A percentile compares a stretch with the other conserved stretches of the same genome.
Conservation (phyloP, 2,888 invertebrate genomes). For the Stenolophus ochropezus region DNA sequence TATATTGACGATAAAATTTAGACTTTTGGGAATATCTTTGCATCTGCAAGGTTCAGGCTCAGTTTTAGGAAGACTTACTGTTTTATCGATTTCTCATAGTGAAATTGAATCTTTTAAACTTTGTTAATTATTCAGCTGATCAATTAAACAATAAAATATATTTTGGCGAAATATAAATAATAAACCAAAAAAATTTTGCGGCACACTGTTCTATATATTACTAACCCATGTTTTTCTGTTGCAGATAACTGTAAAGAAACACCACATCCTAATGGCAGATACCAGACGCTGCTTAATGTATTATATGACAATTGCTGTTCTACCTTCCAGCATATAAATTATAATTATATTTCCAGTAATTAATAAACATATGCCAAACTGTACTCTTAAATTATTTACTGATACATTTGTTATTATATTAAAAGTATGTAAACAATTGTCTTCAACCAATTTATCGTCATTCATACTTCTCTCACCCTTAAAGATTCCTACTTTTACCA, state of each 20-base stretch:
- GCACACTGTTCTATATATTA: background rate
- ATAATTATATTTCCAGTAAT: constrained; percentile 60
- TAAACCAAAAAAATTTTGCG: too few relatives aligned
- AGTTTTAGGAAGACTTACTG: too few relatives aligned
- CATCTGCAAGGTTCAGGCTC: too few relatives aligned
- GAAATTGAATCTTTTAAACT: too few relatives aligned
- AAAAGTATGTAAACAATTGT: constrained; percentile 44
- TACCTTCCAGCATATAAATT: constrained; percentile 53
- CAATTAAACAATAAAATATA: too few relatives aligned
- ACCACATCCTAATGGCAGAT: constrained; percentile 37
- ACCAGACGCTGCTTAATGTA: constrained; percentile 44
- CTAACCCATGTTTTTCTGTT: background rate
- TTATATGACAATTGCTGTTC: constrained; percentile 50
- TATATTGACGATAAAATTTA: too few relatives aligned
- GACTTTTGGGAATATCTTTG: too few relatives aligned
- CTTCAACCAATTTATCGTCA: too few relatives aligned
- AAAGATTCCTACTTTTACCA: too few relatives aligned
- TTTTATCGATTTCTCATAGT: too few relatives aligned
- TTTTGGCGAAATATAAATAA: too few relatives aligned
- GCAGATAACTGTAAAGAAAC: constrained; percentile 46
- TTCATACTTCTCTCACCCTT: background rate
- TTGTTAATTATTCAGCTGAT: too few relatives aligned
- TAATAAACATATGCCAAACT: constrained; percentile 59
- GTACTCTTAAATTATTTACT: constrained; percentile 57
- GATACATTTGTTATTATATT: constrained; percentile 59